Evolutionary conservation across 2,797 vertebrate species (phyloP).

Genomic region (Enteromius unitaeniatus): DNA sequence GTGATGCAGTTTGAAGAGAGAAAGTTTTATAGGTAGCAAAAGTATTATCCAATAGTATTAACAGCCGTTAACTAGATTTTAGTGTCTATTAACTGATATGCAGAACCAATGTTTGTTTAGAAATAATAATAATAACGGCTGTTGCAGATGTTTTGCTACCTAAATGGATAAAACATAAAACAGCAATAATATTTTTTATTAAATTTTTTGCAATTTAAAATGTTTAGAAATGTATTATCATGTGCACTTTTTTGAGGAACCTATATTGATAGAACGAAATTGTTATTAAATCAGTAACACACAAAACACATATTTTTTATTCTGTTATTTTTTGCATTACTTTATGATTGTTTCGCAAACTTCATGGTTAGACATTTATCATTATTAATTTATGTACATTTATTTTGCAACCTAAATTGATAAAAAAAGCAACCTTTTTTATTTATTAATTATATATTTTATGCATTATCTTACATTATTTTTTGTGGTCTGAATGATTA

Average conservation of each 20-base stretch:
- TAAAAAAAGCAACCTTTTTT: background rate
- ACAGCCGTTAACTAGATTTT: background rate
- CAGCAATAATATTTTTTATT: background rate
- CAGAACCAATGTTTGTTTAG: background rate
- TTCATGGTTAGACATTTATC: background rate
- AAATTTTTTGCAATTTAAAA: too few species aligned
- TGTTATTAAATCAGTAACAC: too few species aligned
- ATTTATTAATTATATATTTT: background rate
- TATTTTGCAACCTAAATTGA: background rate
- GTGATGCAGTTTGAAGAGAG: background rate
- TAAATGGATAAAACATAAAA: background rate
- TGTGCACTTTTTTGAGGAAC: too few species aligned
- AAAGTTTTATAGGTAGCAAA: background rate
- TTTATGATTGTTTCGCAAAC: background rate
- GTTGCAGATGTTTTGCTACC: background rate
- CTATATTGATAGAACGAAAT: too few species aligned
- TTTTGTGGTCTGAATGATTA: background rate
- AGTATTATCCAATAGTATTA: background rate
- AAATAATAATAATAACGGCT: background rate
- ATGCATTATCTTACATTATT: background rate
- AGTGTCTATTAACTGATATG: background rate
- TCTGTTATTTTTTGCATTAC: background rate
- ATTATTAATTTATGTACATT: background rate
- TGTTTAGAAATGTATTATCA: too few species aligned
- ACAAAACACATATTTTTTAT: too few species aligned